These are phyloP conservation scores for Clarias fuscus DNA, from an alignment of 2,797 vertebrate genomes.

Conservation along the genomic window DNA sequence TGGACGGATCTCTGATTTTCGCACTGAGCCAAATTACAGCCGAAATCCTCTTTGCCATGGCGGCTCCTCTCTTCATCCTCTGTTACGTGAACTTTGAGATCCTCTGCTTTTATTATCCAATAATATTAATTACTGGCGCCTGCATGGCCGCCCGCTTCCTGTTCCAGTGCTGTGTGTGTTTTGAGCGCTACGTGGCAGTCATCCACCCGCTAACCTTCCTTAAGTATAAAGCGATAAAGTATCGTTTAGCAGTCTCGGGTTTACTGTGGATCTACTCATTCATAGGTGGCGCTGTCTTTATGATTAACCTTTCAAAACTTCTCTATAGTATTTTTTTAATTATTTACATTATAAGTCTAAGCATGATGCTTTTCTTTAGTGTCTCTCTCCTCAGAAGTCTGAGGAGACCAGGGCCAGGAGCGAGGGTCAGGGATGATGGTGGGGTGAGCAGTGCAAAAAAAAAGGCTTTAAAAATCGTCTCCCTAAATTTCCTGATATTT, in stretches of 20 bases:
- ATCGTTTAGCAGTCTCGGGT: not conserved
- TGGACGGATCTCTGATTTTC: not conserved
- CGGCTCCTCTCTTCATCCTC: not conserved
- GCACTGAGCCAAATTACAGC: not conserved
- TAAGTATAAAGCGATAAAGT: conserved; percentile 4
- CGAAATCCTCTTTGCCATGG: conserved; percentile 11
- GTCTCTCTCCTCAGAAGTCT: conserved; percentile 31
- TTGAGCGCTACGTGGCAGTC: conserved; percentile 29
- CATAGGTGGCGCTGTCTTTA: accelerated
- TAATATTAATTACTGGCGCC: not conserved
- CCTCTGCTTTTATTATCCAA: not conserved
- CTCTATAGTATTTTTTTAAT: not conserved
- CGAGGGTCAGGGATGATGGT: not conserved
- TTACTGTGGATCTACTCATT: not conserved
- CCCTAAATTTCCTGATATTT: conserved; percentile 20
- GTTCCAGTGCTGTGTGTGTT: conserved; percentile 3
- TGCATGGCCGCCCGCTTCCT: not conserved
- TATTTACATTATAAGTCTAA: not conserved
- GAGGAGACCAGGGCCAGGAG: conserved; percentile 6
- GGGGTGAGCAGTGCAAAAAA: not conserved
- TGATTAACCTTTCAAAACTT: not conserved
- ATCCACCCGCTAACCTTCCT: conserved; percentile 16
- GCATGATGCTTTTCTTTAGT: not conserved
- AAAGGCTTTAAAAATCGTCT: conserved; percentile 4
- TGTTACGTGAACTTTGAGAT: not conserved